phyloP scores from a whole-genome alignment of 2,888 invertebrate genomes.

The Blastobasis adustella region DNA sequence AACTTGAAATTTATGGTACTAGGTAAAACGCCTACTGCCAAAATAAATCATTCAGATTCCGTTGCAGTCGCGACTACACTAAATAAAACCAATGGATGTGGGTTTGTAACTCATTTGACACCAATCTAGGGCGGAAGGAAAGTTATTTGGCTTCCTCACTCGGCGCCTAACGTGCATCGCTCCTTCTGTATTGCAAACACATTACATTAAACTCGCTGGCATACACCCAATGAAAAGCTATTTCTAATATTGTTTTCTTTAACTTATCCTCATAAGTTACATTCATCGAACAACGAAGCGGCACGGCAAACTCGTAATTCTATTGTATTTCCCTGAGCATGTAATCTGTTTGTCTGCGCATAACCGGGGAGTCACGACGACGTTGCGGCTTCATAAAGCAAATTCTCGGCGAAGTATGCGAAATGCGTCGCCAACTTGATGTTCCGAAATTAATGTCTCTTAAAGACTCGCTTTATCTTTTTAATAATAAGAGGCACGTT shows the following conservation, averaged over 20 bases:
- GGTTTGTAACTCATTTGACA: constrained; percentile 8
- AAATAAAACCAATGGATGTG: neutral
- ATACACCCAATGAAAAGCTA: too few species aligned
- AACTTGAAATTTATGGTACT: too few species aligned
- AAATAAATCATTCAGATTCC: neutral
- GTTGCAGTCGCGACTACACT: neutral
- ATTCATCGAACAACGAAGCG: too few species aligned
- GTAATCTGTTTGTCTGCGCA: neutral
- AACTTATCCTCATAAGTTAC: neutral
- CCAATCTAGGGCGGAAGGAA: constrained; percentile 13
- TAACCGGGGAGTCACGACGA: neutral
- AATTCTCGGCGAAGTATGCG: neutral
- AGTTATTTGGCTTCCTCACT: constrained; percentile 17
- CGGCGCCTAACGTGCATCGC: constrained; percentile 1
- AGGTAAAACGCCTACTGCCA: neutral
- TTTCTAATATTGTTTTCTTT: too few species aligned
- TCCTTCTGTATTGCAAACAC: neutral
- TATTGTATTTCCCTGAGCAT: too few species aligned
- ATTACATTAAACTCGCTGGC: too few species aligned
- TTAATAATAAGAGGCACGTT: constrained; percentile 1
- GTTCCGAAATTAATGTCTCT: too few species aligned
- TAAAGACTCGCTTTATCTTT: neutral
- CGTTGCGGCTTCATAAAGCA: neutral
- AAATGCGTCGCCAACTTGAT: neutral
- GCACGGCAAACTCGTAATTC: too few species aligned